phyloP scores from a whole-genome alignment of 2,113 vertebrate genomes.

The Danio rerio region GRCz12tu NC_133176.1:15049001-15049500 shows the following conservation, averaged over 20 bases:
- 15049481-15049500: conserved; percentile 38
- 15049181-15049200: conserved; percentile 11
- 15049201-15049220: neutral
- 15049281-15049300: conserved; percentile 9
- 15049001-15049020: neutral
- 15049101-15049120: conserved; percentile 4
- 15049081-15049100: neutral
- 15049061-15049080: conserved; percentile 14
- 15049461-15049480: conserved; percentile 42
- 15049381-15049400: conserved; percentile 43
- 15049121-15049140: neutral
- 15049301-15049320: conserved; percentile 2
- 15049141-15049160: conserved; percentile 15
- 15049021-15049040: conserved; percentile 20
- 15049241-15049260: neutral
- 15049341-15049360: conserved; percentile 35
- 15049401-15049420: conserved; percentile 45
- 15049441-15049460: conserved; percentile 42
- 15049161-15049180: neutral
- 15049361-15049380: conserved; percentile 41
- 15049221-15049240: neutral
- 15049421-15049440: conserved; percentile 46
- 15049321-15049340: conserved; percentile 29
- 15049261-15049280: conserved; percentile 27
- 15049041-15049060: neutral